A percentile compares a stretch with the other conserved stretches of the same genome.
Evolutionary conservation across 2,888 invertebrate genomes (phyloP).

Genomic region (Macrosoma leucophasiata): DNA sequence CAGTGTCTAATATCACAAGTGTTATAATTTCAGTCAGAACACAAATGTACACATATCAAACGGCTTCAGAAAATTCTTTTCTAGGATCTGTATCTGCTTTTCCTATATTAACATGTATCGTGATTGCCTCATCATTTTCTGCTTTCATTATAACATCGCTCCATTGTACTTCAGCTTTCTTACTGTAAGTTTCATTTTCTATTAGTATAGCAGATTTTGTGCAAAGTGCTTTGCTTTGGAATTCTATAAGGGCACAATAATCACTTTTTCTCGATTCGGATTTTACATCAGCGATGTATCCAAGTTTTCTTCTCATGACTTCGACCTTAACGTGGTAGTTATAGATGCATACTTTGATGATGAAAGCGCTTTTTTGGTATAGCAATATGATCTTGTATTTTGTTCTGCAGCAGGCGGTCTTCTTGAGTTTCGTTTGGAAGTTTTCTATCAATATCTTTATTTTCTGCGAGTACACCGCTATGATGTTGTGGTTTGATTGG

Average conservation of each 20-base stretch:
- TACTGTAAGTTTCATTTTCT: constrained; percentile 64
- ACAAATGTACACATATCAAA: constrained; percentile 23
- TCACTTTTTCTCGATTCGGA: constrained; percentile 60
- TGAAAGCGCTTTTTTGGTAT: constrained; percentile 65
- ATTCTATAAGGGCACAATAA: constrained; percentile 63
- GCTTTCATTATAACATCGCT: constrained; percentile 62
- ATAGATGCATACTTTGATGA: constrained; percentile 69
- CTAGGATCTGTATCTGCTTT: constrained; percentile 43
- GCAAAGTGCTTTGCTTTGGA: constrained; percentile 62
- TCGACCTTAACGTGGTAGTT: constrained; percentile 67
- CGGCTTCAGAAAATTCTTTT: constrained; percentile 45
- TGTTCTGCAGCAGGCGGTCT: constrained; percentile 65
- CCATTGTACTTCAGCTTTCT: constrained; percentile 69
- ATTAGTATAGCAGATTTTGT: constrained; percentile 65
- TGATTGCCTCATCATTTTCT: constrained; percentile 65
- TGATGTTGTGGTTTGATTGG: constrained; percentile 57
- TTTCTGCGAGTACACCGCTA: constrained; percentile 67
- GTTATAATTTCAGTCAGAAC: constrained; percentile 10
- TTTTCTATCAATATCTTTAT: constrained; percentile 69
- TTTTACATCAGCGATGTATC: constrained; percentile 56
- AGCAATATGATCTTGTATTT: constrained; percentile 67
- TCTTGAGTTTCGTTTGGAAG: constrained; percentile 66
- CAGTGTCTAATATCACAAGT: constrained; percentile 21
- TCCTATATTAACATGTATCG: constrained; percentile 65
- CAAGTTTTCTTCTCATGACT: constrained; percentile 64